These are phyloP conservation scores for Adelosebastes latens DNA, from an alignment of 2,797 vertebrate genomes.

Conservation along the genomic window DNA sequence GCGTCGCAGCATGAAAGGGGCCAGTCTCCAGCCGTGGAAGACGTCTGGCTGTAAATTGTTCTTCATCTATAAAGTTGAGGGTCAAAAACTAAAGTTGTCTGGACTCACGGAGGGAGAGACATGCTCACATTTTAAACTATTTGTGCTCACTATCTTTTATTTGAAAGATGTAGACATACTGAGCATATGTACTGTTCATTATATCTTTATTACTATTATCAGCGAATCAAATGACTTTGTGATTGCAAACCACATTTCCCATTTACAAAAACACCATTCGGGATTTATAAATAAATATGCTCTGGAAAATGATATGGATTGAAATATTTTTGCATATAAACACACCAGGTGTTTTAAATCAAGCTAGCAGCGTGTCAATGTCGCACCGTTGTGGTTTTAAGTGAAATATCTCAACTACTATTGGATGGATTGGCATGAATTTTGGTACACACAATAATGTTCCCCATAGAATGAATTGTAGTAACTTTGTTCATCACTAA, in stretches of 20 bases:
- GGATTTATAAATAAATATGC: neutral
- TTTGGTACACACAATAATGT: no score
- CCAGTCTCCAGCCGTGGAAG: slow-evolving; percentile 31
- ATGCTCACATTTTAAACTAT: neutral
- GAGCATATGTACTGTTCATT: no score
- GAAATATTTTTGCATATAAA: neutral
- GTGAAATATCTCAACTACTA: no score
- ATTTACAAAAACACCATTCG: neutral
- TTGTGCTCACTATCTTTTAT: neutral
- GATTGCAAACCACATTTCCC: no score
- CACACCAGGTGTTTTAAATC: neutral
- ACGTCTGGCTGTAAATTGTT: slow-evolving; percentile 32
- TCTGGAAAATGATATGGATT: neutral
- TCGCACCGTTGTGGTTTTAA: no score
- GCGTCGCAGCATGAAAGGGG: slow-evolving; percentile 31
- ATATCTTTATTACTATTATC: neutral
- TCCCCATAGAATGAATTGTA: no score
- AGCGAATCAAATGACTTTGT: neutral
- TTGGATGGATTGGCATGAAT: no score
- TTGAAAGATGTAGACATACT: neutral
- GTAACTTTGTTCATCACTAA: no score
- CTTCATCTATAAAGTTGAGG: slow-evolving; percentile 52
- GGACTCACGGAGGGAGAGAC: slow-evolving; percentile 11
- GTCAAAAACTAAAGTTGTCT: slow-evolving; percentile 56
- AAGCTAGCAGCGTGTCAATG: no score